Evolutionary conservation across 2,797 vertebrate species (phyloP), one percentile per base, ranked within the genome.

Genomic region (Acanthurus lineatus): DNA sequence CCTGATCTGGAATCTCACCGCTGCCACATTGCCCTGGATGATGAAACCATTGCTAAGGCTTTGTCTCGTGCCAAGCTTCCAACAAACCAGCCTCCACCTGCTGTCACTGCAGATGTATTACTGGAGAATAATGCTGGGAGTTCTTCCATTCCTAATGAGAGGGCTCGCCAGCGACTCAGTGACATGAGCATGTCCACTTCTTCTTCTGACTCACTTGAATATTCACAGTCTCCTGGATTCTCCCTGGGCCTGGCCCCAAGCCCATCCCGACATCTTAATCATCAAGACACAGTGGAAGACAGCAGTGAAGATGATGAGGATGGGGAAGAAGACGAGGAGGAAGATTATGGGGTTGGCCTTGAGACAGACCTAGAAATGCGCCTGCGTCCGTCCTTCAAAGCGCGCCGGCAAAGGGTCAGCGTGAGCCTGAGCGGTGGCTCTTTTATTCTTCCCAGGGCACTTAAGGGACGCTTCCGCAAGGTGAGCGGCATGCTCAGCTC

Each of bases 151-250:
- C 81, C 66, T 1, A 94, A 70, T 0, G 75, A 87, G 61, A 81
- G 93, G 79, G 53, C 91, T 14, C 89, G 59, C 42, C 95, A 98
- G 94, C 94, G 97, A 14, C 95, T 99, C 84, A 99, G 98, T 63
- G 97, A 99, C 93, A 96, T 97, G 96, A 99, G 98, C 94, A 95
- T 98, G 93, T 99, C 98, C 17, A 98, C 98, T 73, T 99, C 98
- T 4, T 99, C 98, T 0, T 99, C 97, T 0, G 97, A 99, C 92
- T 99, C 98, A 2, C 94, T 98, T 89, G 98, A 99, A 76, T 96
- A 96, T 1, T 95, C 96, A 1, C 96, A 95, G 44, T 83, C 88
- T 42, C 89, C 89, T 3, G 94, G 94, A 83, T 97, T 97, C 94
- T 95, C 97, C 0, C 88, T 97, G 20, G 95, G 95, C 0, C 82